Base-by-base conservation (phyloP, 2,888 invertebrate species). In the Amblyteles armatorius region DNA sequence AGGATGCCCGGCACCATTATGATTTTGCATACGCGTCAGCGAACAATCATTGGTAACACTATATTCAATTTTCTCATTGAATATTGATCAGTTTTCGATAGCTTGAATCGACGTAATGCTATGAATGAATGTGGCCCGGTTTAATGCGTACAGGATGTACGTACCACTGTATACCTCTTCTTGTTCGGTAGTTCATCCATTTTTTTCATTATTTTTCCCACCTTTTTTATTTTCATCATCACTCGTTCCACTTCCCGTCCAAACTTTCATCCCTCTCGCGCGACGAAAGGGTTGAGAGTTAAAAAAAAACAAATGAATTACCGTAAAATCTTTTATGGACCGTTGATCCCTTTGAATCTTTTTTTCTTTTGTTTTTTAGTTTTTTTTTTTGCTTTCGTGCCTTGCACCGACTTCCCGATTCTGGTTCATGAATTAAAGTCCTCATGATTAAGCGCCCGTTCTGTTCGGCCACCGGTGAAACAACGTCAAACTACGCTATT, bases 61-160 rank as follows among this genome's bases (percentile, higher is more conserved):
- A 91, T 91, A 92, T 92, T 92, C 92, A 92, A 92, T 92, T 91
- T 91, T 89, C 90, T 83, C 88, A 90, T 90, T 86, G 92, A 92
- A 92, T 92, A 91, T 91, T 91, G 90, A 91, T 87, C 88, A 83
- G 83, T 36, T 73, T 63, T 57, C 55, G 52, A 85, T 80, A 83
- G n/a, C 40, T 83, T 83, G 26, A 65, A 88, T 85, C 83, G 83
- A 72, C 60, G 55, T 57, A 76, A 82, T 83, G 74, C 77, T 78
- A 65, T 68, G 83, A 83, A 86, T 81, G 85, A 80, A 76, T 63
- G 78, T 48, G 55, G 55, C 50, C 72, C 19, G 22, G 33, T 48
- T 82, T 77, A 44, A 76, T 63, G 52, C 73, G 57, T 26, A 55
- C 85, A 76, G 72, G 57, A 77, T 77, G 72, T 67, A 50, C 26